Percentiles rank a stretch among this genome's conserved stretches.
phyloP scores from a whole-genome alignment of 2,888 invertebrate species.

The Chymomyza procnemis region DNA sequence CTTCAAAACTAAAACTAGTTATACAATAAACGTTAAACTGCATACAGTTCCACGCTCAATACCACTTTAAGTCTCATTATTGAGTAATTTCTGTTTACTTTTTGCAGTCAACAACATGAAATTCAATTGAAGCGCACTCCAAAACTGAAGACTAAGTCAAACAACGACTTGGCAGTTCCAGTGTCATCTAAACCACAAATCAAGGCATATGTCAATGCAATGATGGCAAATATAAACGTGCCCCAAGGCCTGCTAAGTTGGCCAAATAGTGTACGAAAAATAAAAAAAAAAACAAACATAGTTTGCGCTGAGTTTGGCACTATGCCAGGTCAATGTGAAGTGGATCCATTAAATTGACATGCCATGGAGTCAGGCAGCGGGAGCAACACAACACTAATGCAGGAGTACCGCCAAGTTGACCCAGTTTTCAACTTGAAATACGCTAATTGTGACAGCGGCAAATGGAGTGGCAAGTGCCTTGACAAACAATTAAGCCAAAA shows the following conservation, averaged over 20 bases:
- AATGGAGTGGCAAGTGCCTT: slow-evolving; percentile 56
- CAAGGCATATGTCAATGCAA: neutral
- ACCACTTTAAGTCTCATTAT: neutral
- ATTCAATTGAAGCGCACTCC: neutral
- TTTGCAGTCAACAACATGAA: neutral
- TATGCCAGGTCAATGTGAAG: neutral
- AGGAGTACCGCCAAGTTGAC: slow-evolving; percentile 37
- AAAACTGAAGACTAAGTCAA: neutral
- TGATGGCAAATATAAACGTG: neutral
- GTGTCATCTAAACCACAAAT: neutral
- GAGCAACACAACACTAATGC: neutral
- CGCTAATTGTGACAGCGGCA: slow-evolving; percentile 49
- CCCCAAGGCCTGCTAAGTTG: neutral
- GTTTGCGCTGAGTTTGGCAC: neutral
- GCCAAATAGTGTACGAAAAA: too few relatives aligned
- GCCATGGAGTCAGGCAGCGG: too few relatives aligned
- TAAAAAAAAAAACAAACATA: neutral
- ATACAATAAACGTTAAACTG: neutral
- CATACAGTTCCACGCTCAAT: neutral
- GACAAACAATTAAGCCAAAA: slow-evolving; percentile 59
- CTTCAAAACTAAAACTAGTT: too few relatives aligned
- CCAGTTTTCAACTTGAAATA: slow-evolving; percentile 45
- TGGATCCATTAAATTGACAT: slow-evolving; percentile 16
- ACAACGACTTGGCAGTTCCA: neutral
- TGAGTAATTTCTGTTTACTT: neutral